A percentile compares a stretch with the other conserved stretches of the same genome.
These are phyloP conservation scores for Trissoscelio sp. DNA, from an alignment of 2,888 invertebrate genomes.

Conservation along the genomic window DNA sequence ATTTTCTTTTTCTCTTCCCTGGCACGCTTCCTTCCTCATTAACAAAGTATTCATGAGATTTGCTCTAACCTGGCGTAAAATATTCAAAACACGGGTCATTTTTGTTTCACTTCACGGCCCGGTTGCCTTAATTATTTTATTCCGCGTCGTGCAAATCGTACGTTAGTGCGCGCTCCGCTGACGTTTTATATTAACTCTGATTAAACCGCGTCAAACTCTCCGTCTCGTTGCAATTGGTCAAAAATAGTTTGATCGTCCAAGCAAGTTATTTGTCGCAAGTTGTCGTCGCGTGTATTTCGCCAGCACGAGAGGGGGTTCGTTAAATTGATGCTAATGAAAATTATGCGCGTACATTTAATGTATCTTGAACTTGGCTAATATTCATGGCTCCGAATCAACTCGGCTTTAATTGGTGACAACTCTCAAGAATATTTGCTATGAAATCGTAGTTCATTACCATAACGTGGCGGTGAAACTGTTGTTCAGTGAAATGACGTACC, in stretches of 20 bases:
- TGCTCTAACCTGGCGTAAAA: conserved; percentile 36
- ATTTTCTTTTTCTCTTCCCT: conserved; percentile 2
- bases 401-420: conserved; percentile 36
- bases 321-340: conserved; percentile 21
- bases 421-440: conserved; percentile 50
- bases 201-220: conserved; percentile 18
- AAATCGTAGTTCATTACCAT: conserved; percentile 50
- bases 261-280: too few relatives aligned
- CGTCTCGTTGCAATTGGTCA: background rate
- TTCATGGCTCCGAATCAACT: conserved; percentile 32
- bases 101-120: conserved; percentile 35
- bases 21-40: conserved; percentile 43
- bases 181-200: conserved; percentile 33
- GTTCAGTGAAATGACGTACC: conserved; percentile 36
- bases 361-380: conserved; percentile 41
- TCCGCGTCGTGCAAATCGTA: background rate
- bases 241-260: too few relatives aligned
- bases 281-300: too few relatives aligned
- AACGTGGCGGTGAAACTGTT: conserved; percentile 29
- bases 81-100: conserved; percentile 48
- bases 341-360: conserved; percentile 20
- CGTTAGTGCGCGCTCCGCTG: background rate
- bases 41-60: conserved; percentile 47
- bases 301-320: too few relatives aligned
- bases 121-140: conserved; percentile 44